Evolutionary conservation across 2,888 invertebrate species (phyloP).

Genomic region (Palloptera scutellata): DNA sequence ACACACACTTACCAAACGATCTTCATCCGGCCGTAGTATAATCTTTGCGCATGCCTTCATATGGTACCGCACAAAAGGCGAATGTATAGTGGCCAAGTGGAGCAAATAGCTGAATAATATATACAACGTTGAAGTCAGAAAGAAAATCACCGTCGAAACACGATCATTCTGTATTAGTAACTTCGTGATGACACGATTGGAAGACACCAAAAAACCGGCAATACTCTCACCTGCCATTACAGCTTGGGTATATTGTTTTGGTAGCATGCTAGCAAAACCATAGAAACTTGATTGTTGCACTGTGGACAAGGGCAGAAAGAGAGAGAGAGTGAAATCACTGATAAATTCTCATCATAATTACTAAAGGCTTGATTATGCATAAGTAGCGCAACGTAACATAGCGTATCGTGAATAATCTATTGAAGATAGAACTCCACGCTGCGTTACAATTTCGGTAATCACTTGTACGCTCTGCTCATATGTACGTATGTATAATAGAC

Average conservation of each 20-base stretch:
- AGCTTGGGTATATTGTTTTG: conserved; percentile 87
- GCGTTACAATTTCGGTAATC: too few relatives aligned
- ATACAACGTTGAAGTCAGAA: conserved; percentile 79
- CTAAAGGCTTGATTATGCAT: too few relatives aligned
- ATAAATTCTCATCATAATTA: too few relatives aligned
- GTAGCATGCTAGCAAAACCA: conserved; percentile 91
- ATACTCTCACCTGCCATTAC: conserved; percentile 94
- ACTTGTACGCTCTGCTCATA: too few relatives aligned
- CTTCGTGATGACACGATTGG: conserved; percentile 85
- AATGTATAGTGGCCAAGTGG: conserved; percentile 79
- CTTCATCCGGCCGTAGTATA: conserved; percentile 84
- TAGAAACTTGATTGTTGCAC: conserved; percentile 95
- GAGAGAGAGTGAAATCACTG: neutral
- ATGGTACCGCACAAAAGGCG: conserved; percentile 85
- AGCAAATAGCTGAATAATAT: conserved; percentile 80
- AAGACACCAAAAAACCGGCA: conserved; percentile 85
- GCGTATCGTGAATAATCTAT: too few relatives aligned
- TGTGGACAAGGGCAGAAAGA: conserved; percentile 41
- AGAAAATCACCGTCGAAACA: conserved; percentile 87
- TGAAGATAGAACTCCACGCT: too few relatives aligned
- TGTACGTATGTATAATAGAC: too few relatives aligned
- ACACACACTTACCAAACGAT: conserved; percentile 61
- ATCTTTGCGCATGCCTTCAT: conserved; percentile 80
- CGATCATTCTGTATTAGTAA: conserved; percentile 78
- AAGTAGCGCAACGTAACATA: too few relatives aligned